A percentile compares a stretch with the other conserved stretches of the same genome.
These are phyloP conservation scores for Scotopteryx bipunctaria DNA, from an alignment of 2,888 invertebrate species.

Conservation along the genomic window DNA sequence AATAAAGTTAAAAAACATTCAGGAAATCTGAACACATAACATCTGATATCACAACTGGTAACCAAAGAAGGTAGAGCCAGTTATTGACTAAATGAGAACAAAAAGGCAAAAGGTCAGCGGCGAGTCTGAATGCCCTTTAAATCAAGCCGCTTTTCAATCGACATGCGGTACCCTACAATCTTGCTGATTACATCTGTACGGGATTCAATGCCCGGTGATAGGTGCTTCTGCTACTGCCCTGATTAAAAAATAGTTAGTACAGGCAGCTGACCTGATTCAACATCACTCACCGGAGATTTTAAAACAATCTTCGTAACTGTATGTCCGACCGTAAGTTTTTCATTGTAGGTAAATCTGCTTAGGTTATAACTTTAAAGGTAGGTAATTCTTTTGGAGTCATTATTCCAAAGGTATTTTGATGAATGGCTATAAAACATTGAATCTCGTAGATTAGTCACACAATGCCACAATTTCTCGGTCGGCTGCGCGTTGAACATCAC, in stretches of 20 bases:
- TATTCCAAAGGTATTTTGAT: conserved; percentile 5
- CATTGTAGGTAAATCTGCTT: too few species aligned
- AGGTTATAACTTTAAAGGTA: not conserved
- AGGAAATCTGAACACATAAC: not conserved
- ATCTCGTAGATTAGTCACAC: conserved; percentile 6
- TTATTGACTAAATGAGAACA: conserved; percentile 19
- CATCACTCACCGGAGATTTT: too few species aligned
- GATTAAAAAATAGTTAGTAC: too few species aligned
- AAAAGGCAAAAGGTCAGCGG: conserved; percentile 22
- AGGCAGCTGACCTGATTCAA: too few species aligned
- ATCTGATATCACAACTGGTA: conserved; percentile 4
- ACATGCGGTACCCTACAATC: conserved; percentile 16
- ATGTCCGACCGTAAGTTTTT: too few species aligned
- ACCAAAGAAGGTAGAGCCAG: conserved; percentile 1
- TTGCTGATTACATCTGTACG: conserved; percentile 19
- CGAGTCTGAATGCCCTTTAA: conserved; percentile 24
- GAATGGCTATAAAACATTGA: conserved; percentile 4
- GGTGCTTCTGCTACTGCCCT: not conserved
- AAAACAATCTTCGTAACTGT: too few species aligned
- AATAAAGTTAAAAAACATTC: not conserved
- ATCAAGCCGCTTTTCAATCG: conserved; percentile 23
- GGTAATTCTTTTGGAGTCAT: not conserved
- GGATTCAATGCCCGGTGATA: not conserved
- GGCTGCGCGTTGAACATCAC: conserved; percentile 19
- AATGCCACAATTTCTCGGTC: conserved; percentile 23